Evolutionary conservation across 2,888 invertebrate species (phyloP).

Genomic region (Drosophila quinaria): DNA sequence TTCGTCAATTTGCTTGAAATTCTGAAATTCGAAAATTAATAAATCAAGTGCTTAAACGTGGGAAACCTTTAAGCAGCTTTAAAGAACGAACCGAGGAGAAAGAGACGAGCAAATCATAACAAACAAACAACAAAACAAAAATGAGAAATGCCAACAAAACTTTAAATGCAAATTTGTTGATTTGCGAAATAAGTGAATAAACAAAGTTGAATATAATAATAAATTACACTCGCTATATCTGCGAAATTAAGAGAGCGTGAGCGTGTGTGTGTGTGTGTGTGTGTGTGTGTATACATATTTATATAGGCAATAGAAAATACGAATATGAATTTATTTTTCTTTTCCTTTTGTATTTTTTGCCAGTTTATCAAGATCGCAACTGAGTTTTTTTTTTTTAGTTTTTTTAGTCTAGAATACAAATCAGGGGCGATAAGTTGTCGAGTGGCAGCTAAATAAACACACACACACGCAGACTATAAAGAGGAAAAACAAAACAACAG

Average conservation of each 20-base stretch:
- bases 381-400: constrained; percentile 35
- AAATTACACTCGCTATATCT: constrained; percentile 53
- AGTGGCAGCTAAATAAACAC: constrained; percentile 69
- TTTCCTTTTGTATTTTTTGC: constrained; percentile 35
- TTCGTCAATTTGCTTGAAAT: neutral
- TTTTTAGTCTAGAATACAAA: constrained; percentile 70
- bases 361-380: constrained; percentile 74
- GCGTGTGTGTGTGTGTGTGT: constrained; percentile 17
- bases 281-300: constrained; percentile 15
- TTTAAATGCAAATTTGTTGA: constrained; percentile 53
- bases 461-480: constrained; percentile 3
- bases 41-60: constrained; percentile 17
- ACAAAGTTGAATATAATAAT: constrained; percentile 64
- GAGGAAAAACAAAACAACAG: constrained; percentile 60
- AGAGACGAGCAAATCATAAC: constrained; percentile 26
- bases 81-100: neutral
- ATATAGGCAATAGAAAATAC: constrained; percentile 54
- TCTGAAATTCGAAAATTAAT: neutral
- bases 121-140: constrained; percentile 30
- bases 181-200: constrained; percentile 58
- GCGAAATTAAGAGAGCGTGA: no score
- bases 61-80: constrained; percentile 30
- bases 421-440: constrained; percentile 72
- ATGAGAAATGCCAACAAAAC: constrained; percentile 31
- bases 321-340: constrained; percentile 48